Evolutionary conservation across 1,140 invertebrate genomes (phyloP).

Genomic region (Saxidomus purpurata): DNA sequence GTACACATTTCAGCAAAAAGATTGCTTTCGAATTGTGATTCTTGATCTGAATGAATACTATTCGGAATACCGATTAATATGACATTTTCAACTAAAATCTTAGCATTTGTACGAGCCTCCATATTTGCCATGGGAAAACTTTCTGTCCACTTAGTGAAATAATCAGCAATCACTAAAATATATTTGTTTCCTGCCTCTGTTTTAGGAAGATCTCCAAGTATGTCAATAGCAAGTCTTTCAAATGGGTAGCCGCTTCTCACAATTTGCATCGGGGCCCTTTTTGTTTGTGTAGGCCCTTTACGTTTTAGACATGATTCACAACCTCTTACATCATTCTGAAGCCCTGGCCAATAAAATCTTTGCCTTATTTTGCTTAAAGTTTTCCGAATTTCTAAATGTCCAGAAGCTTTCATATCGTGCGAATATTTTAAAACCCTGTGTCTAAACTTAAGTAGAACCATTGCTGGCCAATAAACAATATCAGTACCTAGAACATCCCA

Average conservation of each 20-base stretch:
- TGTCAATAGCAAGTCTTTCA: conserved; percentile 57
- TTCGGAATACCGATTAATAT: conserved; percentile 82
- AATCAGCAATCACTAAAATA: conserved; percentile 73
- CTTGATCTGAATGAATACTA: conserved; percentile 83
- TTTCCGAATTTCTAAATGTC: conserved; percentile 34
- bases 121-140: no score
- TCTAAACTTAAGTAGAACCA: background rate
- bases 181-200: conserved; percentile 66
- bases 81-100: conserved; percentile 80
- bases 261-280: background rate
- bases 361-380: conserved; percentile 30
- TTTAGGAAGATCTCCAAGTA: conserved; percentile 28
- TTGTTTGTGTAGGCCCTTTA: conserved; percentile 26
- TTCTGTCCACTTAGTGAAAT: no score
- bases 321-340: conserved; percentile 18
- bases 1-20: no score
- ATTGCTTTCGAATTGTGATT: conserved; percentile 65
- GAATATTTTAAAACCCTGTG: background rate
- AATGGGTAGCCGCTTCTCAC: background rate
- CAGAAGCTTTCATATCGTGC: conserved; percentile 11
- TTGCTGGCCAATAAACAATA: conserved; percentile 11
- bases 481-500: conserved; percentile 13
- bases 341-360: conserved; percentile 48
- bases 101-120: no score
- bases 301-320: conserved; percentile 18